A percentile compares a stretch with the other conserved stretches of the same genome.
phyloP scores from a whole-genome alignment of 2,113 vertebrate species.

The Rafetus swinhoei region DNA sequence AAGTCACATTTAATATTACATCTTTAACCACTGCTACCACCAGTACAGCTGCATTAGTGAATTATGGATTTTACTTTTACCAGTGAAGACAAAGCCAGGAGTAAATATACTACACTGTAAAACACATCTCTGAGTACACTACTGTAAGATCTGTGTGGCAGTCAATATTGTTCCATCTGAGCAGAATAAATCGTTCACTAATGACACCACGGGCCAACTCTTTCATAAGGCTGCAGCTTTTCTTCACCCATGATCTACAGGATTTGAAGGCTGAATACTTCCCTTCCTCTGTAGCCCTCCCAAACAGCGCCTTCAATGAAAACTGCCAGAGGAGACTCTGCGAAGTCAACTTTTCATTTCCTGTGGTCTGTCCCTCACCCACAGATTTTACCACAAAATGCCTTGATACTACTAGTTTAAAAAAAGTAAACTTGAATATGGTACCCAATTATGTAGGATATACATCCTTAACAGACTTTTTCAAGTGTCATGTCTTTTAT shows the following conservation, averaged over 20 bases:
- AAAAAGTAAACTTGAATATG: neutral
- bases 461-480: neutral
- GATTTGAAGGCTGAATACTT: neutral
- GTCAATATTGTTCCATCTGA: neutral
- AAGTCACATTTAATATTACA: neutral
- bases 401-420: neutral
- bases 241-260: neutral
- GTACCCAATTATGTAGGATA: neutral
- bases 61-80: neutral
- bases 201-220: neutral
- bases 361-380: neutral
- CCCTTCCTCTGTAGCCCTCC: neutral
- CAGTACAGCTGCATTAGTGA: neutral
- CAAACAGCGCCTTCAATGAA: neutral
- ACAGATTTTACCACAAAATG: neutral
- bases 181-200: neutral
- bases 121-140: neutral
- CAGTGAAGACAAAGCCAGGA: neutral
- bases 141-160: neutral
- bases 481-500: neutral
- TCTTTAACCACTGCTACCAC: neutral
- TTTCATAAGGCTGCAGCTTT: neutral
- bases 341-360: neutral
- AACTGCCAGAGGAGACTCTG: neutral
- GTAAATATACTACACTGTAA: neutral